A percentile compares a stretch with the other conserved stretches of the same genome.
These are phyloP conservation scores for Thunnus albacares DNA, from an alignment of 2,797 vertebrate genomes.

Conservation along the genomic window DNA sequence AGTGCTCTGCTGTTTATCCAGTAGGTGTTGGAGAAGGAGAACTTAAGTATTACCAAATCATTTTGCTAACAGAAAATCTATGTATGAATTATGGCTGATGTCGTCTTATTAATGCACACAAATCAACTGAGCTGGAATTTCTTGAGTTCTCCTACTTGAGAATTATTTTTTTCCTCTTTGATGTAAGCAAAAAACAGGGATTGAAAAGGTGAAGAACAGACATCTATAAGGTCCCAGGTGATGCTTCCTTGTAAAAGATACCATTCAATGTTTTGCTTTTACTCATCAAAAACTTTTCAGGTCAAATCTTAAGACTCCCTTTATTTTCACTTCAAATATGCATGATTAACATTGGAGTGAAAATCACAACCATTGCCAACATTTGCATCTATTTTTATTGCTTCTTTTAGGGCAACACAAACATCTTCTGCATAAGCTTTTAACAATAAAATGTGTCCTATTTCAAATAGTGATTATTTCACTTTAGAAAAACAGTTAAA, in stretches of 20 bases:
- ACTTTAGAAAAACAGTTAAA: background rate
- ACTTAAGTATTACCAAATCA: background rate
- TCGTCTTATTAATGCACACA: too few species aligned
- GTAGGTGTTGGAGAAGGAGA: too few species aligned
- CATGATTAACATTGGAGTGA: slow-evolving; percentile 31
- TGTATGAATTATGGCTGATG: background rate
- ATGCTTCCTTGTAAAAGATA: background rate
- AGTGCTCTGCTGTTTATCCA: too few species aligned
- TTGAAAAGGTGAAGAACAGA: background rate
- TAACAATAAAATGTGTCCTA: slow-evolving; percentile 16
- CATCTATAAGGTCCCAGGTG: too few species aligned
- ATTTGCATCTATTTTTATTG: slow-evolving; percentile 3
- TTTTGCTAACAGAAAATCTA: background rate
- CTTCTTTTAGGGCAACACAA: slow-evolving; percentile 15
- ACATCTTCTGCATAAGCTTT: slow-evolving; percentile 28
- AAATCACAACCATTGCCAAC: slow-evolving; percentile 14
- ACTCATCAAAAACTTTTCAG: background rate
- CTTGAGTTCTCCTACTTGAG: background rate
- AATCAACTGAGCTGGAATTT: background rate
- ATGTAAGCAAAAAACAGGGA: background rate
- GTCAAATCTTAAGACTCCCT: background rate
- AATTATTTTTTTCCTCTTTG: background rate
- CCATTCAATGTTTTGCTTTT: background rate
- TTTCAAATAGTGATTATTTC: background rate
- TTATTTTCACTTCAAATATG: slow-evolving; percentile 24